Base-by-base conservation (phyloP, 2,113 vertebrate genomes). In the Zingel zingel region DNA sequence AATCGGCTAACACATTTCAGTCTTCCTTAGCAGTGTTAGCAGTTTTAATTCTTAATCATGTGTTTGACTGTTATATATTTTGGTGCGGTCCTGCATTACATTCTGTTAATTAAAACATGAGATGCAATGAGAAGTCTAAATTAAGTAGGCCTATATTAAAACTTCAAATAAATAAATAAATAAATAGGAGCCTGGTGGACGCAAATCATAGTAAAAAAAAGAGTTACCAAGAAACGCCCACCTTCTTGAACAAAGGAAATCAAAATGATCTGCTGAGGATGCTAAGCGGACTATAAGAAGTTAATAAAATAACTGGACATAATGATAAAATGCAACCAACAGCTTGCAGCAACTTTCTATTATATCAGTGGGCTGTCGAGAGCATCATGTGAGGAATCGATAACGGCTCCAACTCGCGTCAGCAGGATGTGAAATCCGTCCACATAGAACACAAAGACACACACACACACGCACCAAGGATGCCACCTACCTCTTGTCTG, bases 401-500 rank as follows among this genome's bases (percentile, higher is more conserved):
- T 61, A 73, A 71, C 33, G 30, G 61, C 25, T 10, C n/a, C 62
- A 59, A 51, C 56, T 83, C 74, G 77, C 77, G 62, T 77, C 82
- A 85, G 81, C 85, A 33, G 77, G 67, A 50, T 73, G 74, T 50
- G 48, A 59, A 43, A 47, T 54, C 59, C 8, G 43, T 58, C 48
- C 63, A 56, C 30, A 77, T 16, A 30, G 3, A 70, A 77, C 47
- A 50, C 39, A 43, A 8, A 43, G 2, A 48, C 8, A 71, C 25
- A 77, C 47, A 50, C 70, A 58, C 59, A 43, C 58, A 54, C 72
- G 25, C 61, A 33, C 18, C 7, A 8, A 21, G 43, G 64, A 9
- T 62, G 76, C 48, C 66, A 81, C 68, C 81, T 90, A 94, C 94
- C 91, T 89, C 61, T 67, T 7, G 82, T 74, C 88, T 83, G 88